Evolutionary conservation across 2,888 invertebrate species (phyloP).

Genomic region (Aspidapion aeneum): DNA sequence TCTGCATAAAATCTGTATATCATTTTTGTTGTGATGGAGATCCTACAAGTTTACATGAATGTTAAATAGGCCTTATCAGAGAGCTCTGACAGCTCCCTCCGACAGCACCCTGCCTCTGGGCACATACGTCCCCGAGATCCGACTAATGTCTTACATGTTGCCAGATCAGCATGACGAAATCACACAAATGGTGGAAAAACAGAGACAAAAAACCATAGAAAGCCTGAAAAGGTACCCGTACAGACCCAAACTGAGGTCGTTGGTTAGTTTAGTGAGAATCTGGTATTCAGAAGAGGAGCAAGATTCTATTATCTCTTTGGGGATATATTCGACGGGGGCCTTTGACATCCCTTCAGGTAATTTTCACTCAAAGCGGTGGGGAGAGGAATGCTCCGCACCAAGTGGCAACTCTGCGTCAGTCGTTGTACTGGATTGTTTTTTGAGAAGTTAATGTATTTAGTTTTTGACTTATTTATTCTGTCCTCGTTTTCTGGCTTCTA

Average conservation of each 20-base stretch:
- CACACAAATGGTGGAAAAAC: constrained; percentile 39
- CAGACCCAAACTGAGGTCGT: constrained; percentile 45
- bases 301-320: constrained; percentile 52
- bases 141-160: constrained; percentile 51
- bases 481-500: no score
- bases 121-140: constrained; percentile 50
- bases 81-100: constrained; percentile 49
- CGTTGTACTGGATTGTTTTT: no score
- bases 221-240: constrained; percentile 24
- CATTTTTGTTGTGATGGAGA: no score
- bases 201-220: constrained; percentile 30
- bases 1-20: no score
- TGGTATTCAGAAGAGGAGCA: constrained; percentile 48
- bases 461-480: no score
- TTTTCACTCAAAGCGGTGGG: no score
- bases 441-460: no score
- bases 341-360: background rate
- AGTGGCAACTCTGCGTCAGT: no score
- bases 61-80: constrained; percentile 7
- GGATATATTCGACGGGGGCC: constrained; percentile 51
- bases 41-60: no score
- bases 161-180: constrained; percentile 40
- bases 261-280: constrained; percentile 50
- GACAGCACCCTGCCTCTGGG: constrained; percentile 53
- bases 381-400: no score